Evolutionary conservation across 2,113 vertebrate species (phyloP), one percentile per base, ranked within the genome.

Genomic region (Halcyon senegalensis): DNA sequence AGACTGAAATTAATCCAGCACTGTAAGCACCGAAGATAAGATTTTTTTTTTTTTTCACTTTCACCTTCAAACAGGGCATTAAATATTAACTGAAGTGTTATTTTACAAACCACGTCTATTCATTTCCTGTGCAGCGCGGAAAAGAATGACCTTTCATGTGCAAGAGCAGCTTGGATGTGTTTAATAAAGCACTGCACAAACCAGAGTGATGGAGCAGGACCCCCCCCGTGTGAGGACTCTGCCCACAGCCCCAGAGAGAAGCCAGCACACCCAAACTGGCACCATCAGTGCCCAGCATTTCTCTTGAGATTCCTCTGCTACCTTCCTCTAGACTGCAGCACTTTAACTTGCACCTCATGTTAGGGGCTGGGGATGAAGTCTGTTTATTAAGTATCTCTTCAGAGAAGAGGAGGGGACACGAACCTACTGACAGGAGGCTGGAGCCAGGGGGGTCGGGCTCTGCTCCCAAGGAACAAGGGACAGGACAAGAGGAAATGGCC

Each of bases 141-240:
- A 39, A 55, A 48, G 46, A 59, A 28, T 2, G 2, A 59, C 51
- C 63, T 58, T 56, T 13, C 5, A 2, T 18, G 31, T 30, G 6
- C 21, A 5, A 12, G 53, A 31, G 56, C 1, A 31, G 28, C 69
- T 33, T 16, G 18, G 74, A 4, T 33, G 53, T 11, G 8, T 10
- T 51, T 3, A 30, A 23, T 2, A 64, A 16, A 25, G 0, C 5
- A 2, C 16, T 16, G 77, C 30, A 11, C 33, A 30, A 18, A 50
- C 3, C 10, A 37, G 73, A 72, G 43, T 25, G 10, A 5, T 0
- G 55, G 58, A 15, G 74, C 46, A 63, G 68, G 27, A 6, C 33
- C 0, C 0, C 37, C 35, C 24, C 12, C 3, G 1, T 5, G 77
- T 2, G 4, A 14, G 43, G 41, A 31, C 9, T 33, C 31, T 31